Evolutionary conservation across 2,797 vertebrate species (phyloP).

Genomic region (Lithobates pipiens): DNA sequence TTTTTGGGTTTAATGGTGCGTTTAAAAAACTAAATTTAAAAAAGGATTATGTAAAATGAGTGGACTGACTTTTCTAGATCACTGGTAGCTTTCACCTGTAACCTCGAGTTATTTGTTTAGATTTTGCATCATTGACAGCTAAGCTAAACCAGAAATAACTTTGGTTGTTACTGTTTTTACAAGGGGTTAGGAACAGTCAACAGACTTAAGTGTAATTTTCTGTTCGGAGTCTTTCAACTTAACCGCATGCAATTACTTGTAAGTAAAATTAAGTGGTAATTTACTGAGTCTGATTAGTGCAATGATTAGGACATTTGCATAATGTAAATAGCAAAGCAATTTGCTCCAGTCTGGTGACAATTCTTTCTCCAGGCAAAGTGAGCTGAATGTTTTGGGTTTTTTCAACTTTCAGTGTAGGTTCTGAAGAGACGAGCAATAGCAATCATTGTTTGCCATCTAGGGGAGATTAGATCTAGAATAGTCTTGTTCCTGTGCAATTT

Average conservation of each 20-base stretch:
- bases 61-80: not conserved
- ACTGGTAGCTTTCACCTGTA: not conserved
- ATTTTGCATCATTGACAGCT: not conserved
- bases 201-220: conserved; percentile 43
- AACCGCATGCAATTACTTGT: conserved; percentile 58
- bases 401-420: conserved; percentile 20
- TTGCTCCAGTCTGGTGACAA: conserved; percentile 54
- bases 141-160: conserved; percentile 6
- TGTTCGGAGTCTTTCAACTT: conserved; percentile 43
- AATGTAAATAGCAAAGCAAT: conserved; percentile 62
- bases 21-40: no score
- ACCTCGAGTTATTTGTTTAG: not conserved
- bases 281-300: conserved; percentile 64
- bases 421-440: not conserved
- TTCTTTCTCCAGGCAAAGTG: conserved; percentile 50
- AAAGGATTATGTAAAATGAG: no score
- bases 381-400: conserved; percentile 2
- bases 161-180: conserved; percentile 9
- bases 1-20: no score
- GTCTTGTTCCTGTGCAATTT: not conserved
- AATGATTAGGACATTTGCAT: conserved; percentile 58
- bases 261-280: conserved; percentile 59
- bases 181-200: conserved; percentile 49
- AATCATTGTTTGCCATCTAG: conserved; percentile 9
- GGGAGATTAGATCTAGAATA: conserved; percentile 8